These are phyloP conservation scores for Sphinx pinastri DNA, from an alignment of 2,888 invertebrate genomes.

Conservation along the genomic window DNA sequence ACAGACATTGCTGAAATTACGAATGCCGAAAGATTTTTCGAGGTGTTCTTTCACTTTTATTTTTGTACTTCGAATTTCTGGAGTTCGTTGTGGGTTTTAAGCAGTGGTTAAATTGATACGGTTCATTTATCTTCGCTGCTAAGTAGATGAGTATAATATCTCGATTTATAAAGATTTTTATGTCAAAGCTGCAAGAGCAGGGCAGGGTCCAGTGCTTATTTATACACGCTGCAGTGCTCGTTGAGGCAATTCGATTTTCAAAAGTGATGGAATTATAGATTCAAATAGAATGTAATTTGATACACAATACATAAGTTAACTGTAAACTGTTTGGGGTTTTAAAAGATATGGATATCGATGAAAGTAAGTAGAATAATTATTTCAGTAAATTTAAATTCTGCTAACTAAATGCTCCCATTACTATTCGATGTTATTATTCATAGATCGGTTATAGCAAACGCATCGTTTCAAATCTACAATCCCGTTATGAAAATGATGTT, in stretches of 20 bases:
- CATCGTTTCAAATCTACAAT: constrained; percentile 23
- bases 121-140: neutral
- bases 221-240: too few species aligned
- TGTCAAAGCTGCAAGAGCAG: too few species aligned
- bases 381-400: neutral
- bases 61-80: neutral
- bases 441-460: constrained; percentile 7
- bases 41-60: neutral
- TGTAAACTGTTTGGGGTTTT: too few species aligned
- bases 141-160: neutral
- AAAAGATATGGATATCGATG: too few species aligned
- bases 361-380: too few species aligned
- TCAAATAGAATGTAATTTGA: too few species aligned
- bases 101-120: neutral
- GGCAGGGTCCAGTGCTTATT: too few species aligned
- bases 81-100: constrained; percentile 1
- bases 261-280: too few species aligned
- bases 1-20: constrained; percentile 14
- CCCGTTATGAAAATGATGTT: constrained; percentile 13
- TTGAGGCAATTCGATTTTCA: too few species aligned
- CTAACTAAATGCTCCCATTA: constrained; percentile 7
- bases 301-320: too few species aligned
- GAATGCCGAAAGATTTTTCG: constrained; percentile 11
- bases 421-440: constrained; percentile 17
- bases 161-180: neutral